Base-by-base conservation (phyloP, 2,113 vertebrate genomes). In the Erinaceus europaeus region DNA sequence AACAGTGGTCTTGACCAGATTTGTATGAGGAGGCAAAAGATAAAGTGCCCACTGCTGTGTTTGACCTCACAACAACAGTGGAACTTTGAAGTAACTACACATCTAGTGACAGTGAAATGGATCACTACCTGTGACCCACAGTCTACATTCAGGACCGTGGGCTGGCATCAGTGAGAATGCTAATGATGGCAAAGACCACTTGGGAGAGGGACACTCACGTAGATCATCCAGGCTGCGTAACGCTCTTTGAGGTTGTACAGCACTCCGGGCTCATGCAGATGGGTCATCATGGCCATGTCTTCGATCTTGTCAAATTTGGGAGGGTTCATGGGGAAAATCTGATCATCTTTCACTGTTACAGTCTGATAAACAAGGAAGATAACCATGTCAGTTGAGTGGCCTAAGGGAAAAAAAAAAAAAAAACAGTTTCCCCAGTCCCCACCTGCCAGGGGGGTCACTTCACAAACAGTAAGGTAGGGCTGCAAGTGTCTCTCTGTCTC, bases 221-320 rank as follows among this genome's bases (percentile, higher is more conserved):
- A 98, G 94, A 98, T 98, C 97, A 98, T 98, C 97, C 98, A 98
- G 92, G 97, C 97, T 95, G 97, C 96, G 0, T 98, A 98, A 32
- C 97, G 98, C 95, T 98, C 97, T 97, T 98, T 98, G 97, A 99
- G 98, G 96, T 98, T 98, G 87, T 97, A 98, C 95, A 98, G 94
- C 95, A 98, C 97, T 29, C 94, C 97, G 0, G 98, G 97, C 96
- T 98, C 98, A 4, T 98, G 97, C 84, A 98, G 97, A 84, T 98
- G 98, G 72, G 98, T 98, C 98, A 98, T 98, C 98, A 98, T 98
- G 94, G 97, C 98, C 98, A 98, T 98, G 95, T 98, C 98, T 95
- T 98, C 97, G 9, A 98, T 98, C 94, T 98, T 98, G 38, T 98
- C 97, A 0, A 76, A 98, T 77, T 98, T 98, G 55, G 98, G 97